These are phyloP conservation scores for Doryteuthis pealeii DNA, from an alignment of 1,140 invertebrate species.

Conservation along the genomic window DNA sequence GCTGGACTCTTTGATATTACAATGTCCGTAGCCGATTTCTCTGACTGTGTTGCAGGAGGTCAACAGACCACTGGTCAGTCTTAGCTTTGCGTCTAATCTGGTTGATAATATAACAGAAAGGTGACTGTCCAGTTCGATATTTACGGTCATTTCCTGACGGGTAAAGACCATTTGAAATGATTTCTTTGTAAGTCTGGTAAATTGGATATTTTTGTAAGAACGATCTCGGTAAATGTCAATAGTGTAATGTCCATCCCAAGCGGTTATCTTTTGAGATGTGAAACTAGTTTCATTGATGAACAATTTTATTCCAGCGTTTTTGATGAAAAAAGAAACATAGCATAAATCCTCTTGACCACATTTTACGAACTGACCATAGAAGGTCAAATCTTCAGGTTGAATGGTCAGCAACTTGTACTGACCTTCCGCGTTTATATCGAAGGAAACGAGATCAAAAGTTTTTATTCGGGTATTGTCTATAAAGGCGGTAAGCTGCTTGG, in stretches of 20 bases:
- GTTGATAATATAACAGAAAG: neutral
- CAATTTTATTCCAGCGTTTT: neutral
- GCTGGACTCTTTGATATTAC: slow-evolving; percentile 12
- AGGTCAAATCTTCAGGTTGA: neutral
- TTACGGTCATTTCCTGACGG: neutral
- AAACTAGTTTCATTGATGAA: neutral
- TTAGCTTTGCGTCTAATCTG: neutral
- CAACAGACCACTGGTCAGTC: slow-evolving; percentile 19
- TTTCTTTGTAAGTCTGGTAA: neutral
- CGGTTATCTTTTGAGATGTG: neutral
- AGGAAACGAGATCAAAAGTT: slow-evolving; percentile 29
- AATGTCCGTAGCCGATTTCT: slow-evolving; percentile 18
- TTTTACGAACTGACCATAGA: slow-evolving; percentile 23
- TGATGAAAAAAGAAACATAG: neutral
- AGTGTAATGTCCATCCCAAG: neutral
- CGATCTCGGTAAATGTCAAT: neutral
- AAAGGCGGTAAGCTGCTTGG: slow-evolving; percentile 23
- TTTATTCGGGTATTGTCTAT: slow-evolving; percentile 23
- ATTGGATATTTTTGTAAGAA: neutral
- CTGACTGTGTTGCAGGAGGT: slow-evolving; percentile 30
- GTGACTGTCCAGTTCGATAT: neutral
- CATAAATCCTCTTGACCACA: neutral
- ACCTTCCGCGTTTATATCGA: slow-evolving; percentile 22
- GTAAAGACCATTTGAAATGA: neutral
- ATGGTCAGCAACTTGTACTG: slow-evolving; percentile 21